A percentile compares a stretch with the other conserved stretches of the same genome.
These are phyloP conservation scores for Drosophila kuntzei DNA, from an alignment of 2,888 invertebrate genomes.

Conservation along the genomic window DNA sequence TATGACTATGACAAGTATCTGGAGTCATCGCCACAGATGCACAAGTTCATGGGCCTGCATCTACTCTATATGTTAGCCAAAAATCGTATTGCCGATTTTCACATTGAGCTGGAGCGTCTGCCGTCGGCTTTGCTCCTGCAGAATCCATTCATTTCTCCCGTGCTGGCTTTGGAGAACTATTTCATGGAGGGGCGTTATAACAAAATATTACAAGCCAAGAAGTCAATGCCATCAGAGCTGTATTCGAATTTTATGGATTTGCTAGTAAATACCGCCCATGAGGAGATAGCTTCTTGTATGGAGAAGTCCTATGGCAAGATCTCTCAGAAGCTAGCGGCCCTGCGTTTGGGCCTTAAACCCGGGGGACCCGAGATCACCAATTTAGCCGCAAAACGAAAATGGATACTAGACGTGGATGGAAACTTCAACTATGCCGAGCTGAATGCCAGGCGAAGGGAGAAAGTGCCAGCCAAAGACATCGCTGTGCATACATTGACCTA, in stretches of 20 bases:
- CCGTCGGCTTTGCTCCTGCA: slow-evolving; percentile 60
- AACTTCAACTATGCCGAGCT: slow-evolving; percentile 56
- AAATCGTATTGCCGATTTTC: slow-evolving; percentile 73
- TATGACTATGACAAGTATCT: slow-evolving; percentile 64
- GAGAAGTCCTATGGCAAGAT: slow-evolving; percentile 66
- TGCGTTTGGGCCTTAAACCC: slow-evolving; percentile 59
- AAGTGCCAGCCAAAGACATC: slow-evolving; percentile 62
- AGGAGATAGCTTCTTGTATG: slow-evolving; percentile 71
- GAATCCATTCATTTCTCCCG: slow-evolving; percentile 59
- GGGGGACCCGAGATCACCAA: slow-evolving; percentile 46
- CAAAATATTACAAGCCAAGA: slow-evolving; percentile 69
- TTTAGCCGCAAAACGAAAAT: slow-evolving; percentile 47
- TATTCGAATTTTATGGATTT: slow-evolving; percentile 70
- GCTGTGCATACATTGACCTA: slow-evolving; percentile 63
- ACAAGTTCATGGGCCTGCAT: slow-evolving; percentile 70
- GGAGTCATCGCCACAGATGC: slow-evolving; percentile 56
- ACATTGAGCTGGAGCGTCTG: slow-evolving; percentile 70
- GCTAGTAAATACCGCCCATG: slow-evolving; percentile 60
- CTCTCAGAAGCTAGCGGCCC: slow-evolving; percentile 58
- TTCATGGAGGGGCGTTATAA: slow-evolving; percentile 73
- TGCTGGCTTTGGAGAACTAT: slow-evolving; percentile 68
- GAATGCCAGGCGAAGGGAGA: slow-evolving; percentile 47
- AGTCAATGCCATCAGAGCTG: slow-evolving; percentile 63
- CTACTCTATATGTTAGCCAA: slow-evolving; percentile 69
- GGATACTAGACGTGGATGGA: slow-evolving; percentile 59